These are phyloP conservation scores for Megalonaias nervosa DNA, from an alignment of 1,140 invertebrate species.

Conservation along the genomic window DNA sequence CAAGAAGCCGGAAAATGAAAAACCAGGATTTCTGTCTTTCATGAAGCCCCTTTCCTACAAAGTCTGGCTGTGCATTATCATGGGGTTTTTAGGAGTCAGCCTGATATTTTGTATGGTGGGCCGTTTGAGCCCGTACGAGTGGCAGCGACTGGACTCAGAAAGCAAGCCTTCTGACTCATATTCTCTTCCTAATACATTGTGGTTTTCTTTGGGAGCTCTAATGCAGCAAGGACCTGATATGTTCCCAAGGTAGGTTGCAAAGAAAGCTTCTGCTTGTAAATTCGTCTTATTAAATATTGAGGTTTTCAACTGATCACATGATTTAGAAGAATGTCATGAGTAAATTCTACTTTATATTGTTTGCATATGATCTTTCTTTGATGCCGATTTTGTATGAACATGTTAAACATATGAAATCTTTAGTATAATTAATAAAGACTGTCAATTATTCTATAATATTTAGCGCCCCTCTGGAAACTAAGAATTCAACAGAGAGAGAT, in stretches of 20 bases:
- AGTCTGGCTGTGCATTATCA: slow-evolving; percentile 98
- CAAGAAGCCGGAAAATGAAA: slow-evolving; percentile 95
- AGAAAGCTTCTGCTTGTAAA: no score
- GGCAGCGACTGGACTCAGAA: slow-evolving; percentile 80
- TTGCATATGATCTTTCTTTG: no score
- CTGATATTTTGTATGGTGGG: slow-evolving; percentile 86
- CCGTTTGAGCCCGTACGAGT: slow-evolving; percentile 96
- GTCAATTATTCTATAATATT: no score
- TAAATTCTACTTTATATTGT: no score
- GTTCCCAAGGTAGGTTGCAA: slow-evolving; percentile 83
- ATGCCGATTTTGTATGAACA: no score
- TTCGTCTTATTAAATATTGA: no score
- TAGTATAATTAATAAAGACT: no score
- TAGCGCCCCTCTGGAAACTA: no score
- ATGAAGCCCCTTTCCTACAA: slow-evolving; percentile 95
- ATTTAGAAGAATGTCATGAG: no score
- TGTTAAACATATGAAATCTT: no score
- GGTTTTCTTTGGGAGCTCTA: slow-evolving; percentile 96
- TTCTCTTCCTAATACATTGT: slow-evolving; percentile 78
- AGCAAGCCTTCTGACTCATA: slow-evolving; percentile 75
- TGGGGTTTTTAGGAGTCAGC: slow-evolving; percentile 96
- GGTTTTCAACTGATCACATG: no score
- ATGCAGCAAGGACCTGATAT: slow-evolving; percentile 99
- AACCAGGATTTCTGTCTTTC: slow-evolving; percentile 96
- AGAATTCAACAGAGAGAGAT: no score